Percentiles rank a stretch among this genome's conserved stretches.
Conservation (phyloP, 2,113 vertebrate genomes). For the Orycteropus afer region DNA sequence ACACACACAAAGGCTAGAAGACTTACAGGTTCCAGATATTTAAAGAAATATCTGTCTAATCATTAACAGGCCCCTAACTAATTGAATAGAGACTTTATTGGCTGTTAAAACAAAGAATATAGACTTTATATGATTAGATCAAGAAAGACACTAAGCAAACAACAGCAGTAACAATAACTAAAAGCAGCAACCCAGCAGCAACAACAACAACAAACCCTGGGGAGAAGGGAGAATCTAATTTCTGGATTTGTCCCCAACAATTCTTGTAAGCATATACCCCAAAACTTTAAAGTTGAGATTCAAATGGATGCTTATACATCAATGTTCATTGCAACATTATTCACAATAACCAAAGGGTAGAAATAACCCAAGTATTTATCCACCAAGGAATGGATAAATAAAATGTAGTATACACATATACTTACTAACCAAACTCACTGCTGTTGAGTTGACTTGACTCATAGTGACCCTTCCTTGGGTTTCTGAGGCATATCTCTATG, state of each 20-base stretch:
- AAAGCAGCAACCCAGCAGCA: background rate
- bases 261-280: background rate
- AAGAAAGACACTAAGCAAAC: background rate
- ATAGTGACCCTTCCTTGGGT: too few relatives aligned
- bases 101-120: background rate
- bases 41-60: background rate
- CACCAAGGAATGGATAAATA: too few relatives aligned
- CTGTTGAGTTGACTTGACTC: too few relatives aligned
- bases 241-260: background rate
- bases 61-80: background rate
- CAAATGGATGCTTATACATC: too few relatives aligned
- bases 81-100: background rate
- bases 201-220: background rate
- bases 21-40: background rate
- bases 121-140: background rate
- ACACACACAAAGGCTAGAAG: background rate
- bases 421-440: too few relatives aligned
- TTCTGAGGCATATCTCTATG: too few relatives aligned
- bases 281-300: too few relatives aligned
- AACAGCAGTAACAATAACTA: background rate
- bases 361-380: too few relatives aligned
- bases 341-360: too few relatives aligned
- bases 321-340: too few relatives aligned
- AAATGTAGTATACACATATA: too few relatives aligned
- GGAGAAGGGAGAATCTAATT: background rate